phyloP scores from a whole-genome alignment of 2,797 vertebrate species.

The Myripristis jacobus region DNA sequence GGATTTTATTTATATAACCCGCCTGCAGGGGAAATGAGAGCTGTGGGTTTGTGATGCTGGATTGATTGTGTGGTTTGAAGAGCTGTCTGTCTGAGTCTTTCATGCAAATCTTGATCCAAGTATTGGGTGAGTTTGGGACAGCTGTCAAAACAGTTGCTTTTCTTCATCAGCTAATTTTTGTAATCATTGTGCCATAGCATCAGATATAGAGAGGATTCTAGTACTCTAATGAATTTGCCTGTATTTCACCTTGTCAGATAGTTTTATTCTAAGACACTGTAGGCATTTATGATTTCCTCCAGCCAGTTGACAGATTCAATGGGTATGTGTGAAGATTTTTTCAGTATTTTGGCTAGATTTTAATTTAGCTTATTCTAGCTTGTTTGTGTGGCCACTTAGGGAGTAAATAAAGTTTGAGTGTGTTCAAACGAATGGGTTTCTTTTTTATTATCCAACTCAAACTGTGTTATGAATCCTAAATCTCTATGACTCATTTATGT shows the following conservation, averaged over 20 bases:
- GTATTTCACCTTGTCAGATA: conserved; percentile 7
- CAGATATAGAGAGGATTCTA: conserved; percentile 16
- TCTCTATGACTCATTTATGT: conserved; percentile 9
- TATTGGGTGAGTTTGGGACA: conserved; percentile 22
- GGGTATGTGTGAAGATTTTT: neutral
- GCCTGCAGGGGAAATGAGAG: conserved; percentile 11
- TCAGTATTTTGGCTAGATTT: too few relatives aligned
- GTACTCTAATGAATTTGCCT: neutral
- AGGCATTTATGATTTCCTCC: conserved; percentile 35
- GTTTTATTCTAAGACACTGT: conserved; percentile 32
- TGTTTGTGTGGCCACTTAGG: neutral
- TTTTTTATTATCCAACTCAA: conserved; percentile 48
- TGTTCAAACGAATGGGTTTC: conserved; percentile 26
- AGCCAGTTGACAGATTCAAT: conserved; percentile 14
- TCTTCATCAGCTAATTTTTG: conserved; percentile 14
- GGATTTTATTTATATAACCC: conserved; percentile 23
- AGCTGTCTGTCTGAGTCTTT: conserved; percentile 21
- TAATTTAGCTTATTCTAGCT: conserved; percentile 26
- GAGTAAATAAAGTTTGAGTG: conserved; percentile 30
- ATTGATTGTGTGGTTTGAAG: conserved; percentile 52
- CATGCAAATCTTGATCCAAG: conserved; percentile 41
- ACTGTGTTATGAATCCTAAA: conserved; percentile 54
- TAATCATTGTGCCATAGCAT: conserved; percentile 1
- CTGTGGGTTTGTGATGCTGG: conserved; percentile 7
- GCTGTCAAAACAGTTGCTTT: neutral